Evolutionary conservation across 2,888 invertebrate species (phyloP), one percentile per base, ranked within the genome.

Genomic region (Polymixis lichenea): DNA sequence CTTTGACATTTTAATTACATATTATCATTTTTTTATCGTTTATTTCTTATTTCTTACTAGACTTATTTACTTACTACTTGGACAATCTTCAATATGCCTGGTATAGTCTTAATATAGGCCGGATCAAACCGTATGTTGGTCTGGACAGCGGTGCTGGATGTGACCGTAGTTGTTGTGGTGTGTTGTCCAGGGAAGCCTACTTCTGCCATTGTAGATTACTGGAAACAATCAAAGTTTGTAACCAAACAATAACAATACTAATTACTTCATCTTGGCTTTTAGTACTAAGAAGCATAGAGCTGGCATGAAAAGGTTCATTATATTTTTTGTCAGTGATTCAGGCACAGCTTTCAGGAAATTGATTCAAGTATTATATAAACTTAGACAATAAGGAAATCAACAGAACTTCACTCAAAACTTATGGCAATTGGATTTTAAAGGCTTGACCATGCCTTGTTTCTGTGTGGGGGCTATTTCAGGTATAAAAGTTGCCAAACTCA

Each of bases 101-200:
- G 98, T 65, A 98, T 88, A 0, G 98, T 98, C 86, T 96, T 96
- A 28, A 98, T 89, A 90, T 98, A 98, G 1, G 96, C 93, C 0
- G 97, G 97, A 94, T 99, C 98, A 92, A 98, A 98, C 87, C 98
- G 95, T 84, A 98, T 96, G 87, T 97, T 97, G n/a, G 98, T 97
- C 90, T 98, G 97, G n/a, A 98, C 98, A 0, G 97, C 97, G 0
- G 98, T 98, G 89, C 97, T 97, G 0, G 97, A 97, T 0, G 97
- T 97, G 72, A 97, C 97, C 1, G 98, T 97, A 0, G 98, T 97
- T 5, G 98, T 98, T 0, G 98, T 98, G 0, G 98, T 97, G 91
- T 98, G 98, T 89, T 98, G 98, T 46, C 97, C 97, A 6, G 98
- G 98, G 94, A 98, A 98, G 60, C 97, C 98, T 89, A 96, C 97